Base-by-base conservation (phyloP, 2,888 invertebrate genomes). In the Nipponacmea schrenckii region DNA sequence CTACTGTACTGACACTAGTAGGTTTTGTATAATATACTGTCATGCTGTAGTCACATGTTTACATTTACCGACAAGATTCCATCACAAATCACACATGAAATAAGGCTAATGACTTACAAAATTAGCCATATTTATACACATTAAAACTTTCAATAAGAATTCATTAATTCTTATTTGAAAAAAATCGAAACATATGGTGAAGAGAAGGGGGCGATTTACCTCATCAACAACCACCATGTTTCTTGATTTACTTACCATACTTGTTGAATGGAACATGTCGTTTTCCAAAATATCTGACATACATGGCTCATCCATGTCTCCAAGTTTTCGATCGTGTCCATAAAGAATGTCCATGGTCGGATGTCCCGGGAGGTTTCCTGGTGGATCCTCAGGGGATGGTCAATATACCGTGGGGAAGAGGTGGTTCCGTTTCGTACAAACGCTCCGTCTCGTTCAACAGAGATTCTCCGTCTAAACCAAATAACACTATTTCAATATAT, bases 331-430 rank as follows among this genome's bases (percentile, higher is more conserved):
- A 78, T 85, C 85, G 77, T 79, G 80, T 78, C 82, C 83, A 75
- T 81, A 85, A 73, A 86, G 84, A 76, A 84, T 75, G 82, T 86
- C 86, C 86, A 86, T 86, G 78, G 79, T 83, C 82, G 80, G 75
- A 70, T 73, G 83, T 83, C 84, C 84, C 83, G 73, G 77, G 81
- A 76, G 83, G 81, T 73, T 74, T 77, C 75, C 74, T 70, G 72
- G 24, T 46, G 26, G 68, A 75, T 79, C 84, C 84, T 81, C 81
- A 79, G 73, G 81, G 84, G 85, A 84, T 80, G 78, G 83, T 75
- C 81, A 80, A 77, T 24, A 24, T 56, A 24, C 56, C 56, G 56
- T 56, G 14, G 56, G 56, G 56, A 56, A 56, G 56, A 56, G 56
- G 56, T 56, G 56, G 56, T 56, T 56, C 14, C 56, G 56, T 56